These are phyloP conservation scores for Lysiphlebus fabarum DNA, from an alignment of 1,140 invertebrate genomes.

Conservation along the genomic window DNA sequence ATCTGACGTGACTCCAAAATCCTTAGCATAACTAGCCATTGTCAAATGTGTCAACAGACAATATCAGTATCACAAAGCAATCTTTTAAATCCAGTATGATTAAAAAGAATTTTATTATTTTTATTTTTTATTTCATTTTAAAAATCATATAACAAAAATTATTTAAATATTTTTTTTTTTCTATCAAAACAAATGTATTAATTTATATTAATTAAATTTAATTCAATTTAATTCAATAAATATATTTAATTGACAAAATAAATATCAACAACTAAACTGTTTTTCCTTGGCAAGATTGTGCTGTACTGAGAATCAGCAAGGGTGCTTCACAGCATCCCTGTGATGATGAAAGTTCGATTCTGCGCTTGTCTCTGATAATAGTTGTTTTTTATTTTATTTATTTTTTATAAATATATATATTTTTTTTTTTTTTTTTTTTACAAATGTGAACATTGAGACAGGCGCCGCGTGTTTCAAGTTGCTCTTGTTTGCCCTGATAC, in stretches of 20 bases:
- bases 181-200: too few species aligned
- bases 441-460: not conserved
- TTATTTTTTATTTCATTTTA: not conserved
- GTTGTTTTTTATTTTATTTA: slow-evolving; percentile 5
- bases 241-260: too few species aligned
- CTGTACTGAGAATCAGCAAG: slow-evolving; percentile 23
- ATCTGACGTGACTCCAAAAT: slow-evolving; percentile 23
- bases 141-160: not conserved
- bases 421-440: too few species aligned
- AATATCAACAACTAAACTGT: slow-evolving; percentile 5
- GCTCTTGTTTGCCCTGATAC: slow-evolving; percentile 14
- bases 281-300: slow-evolving; percentile 24
- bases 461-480: slow-evolving; percentile 9
- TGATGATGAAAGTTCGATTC: slow-evolving; percentile 24
- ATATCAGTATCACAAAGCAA: not conserved
- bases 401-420: too few species aligned
- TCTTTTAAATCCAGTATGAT: too few species aligned
- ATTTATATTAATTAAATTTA: too few species aligned
- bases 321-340: slow-evolving; percentile 27
- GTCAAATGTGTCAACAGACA: not conserved
- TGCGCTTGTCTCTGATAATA: slow-evolving; percentile 21
- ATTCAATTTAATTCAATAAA: too few species aligned
- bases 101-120: not conserved
- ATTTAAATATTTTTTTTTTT: too few species aligned
- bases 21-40: slow-evolving; percentile 25